Evolutionary conservation across 2,888 invertebrate genomes (phyloP).

Genomic region (Gortyna flavago): DNA sequence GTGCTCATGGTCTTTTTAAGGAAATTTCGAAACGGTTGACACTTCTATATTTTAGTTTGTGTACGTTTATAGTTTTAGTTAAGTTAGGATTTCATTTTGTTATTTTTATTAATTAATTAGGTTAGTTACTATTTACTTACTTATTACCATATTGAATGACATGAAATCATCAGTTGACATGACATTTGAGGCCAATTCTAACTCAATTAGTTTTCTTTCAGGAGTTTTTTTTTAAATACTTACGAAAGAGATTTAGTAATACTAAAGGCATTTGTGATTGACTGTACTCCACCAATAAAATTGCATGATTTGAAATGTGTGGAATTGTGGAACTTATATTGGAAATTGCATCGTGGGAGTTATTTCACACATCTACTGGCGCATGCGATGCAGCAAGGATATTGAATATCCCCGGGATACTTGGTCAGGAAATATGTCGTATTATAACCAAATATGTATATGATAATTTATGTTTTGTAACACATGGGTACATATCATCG

Average conservation of each 20-base stretch:
- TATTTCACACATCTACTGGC: slow-evolving; percentile 7
- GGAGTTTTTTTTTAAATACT: no score
- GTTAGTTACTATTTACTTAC: no score
- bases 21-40: no score
- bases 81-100: no score
- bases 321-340: slow-evolving; percentile 13
- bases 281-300: background rate
- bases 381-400: slow-evolving; percentile 3
- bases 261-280: background rate
- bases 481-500: background rate
- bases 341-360: background rate
- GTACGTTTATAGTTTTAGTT: no score
- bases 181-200: no score
- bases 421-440: background rate
- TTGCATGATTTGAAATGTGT: background rate
- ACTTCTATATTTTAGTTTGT: no score
- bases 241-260: background rate
- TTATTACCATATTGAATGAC: no score
- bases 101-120: no score
- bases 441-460: background rate
- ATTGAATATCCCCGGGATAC: slow-evolving; percentile 4
- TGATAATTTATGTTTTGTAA: background rate
- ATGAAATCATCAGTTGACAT: no score
- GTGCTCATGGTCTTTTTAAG: no score
- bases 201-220: no score